These are phyloP conservation scores for Metellina segmentata DNA, from an alignment of 2,888 invertebrate species.

Conservation along the genomic window DNA sequence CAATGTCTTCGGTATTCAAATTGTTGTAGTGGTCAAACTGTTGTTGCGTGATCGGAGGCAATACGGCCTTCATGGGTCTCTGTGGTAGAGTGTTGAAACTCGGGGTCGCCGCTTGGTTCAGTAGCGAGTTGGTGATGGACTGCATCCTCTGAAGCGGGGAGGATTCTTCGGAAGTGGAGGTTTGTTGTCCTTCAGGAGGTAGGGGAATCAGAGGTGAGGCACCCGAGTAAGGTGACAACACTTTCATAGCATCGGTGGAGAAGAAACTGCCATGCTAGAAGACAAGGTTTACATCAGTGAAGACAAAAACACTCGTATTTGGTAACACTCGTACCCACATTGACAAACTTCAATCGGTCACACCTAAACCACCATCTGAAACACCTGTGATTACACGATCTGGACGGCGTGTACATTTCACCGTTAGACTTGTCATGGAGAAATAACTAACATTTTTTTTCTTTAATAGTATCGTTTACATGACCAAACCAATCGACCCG, in stretches of 20 bases:
- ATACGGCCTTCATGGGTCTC: constrained; percentile 96
- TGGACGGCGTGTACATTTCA: too few species aligned
- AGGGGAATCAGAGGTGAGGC: constrained; percentile 49
- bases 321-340: too few species aligned
- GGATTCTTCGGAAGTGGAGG: constrained; percentile 82
- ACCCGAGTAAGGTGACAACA: constrained; percentile 65
- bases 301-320: too few species aligned
- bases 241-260: constrained; percentile 86
- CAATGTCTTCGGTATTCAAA: constrained; percentile 98
- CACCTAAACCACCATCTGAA: too few species aligned
- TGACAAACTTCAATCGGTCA: too few species aligned
- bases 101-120: constrained; percentile 88
- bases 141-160: constrained; percentile 98
- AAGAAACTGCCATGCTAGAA: constrained; percentile 84
- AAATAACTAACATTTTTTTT: too few species aligned
- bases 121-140: constrained; percentile 97
- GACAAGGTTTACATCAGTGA: background rate
- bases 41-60: constrained; percentile 98
- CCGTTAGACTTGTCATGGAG: too few species aligned
- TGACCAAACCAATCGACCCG: too few species aligned
- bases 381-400: too few species aligned
- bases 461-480: too few species aligned
- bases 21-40: constrained; percentile 99
- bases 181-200: constrained; percentile 37
- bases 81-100: constrained; percentile 92